phyloP scores from a whole-genome alignment of 2,113 vertebrate genomes.

The Anser cygnoides region DNA sequence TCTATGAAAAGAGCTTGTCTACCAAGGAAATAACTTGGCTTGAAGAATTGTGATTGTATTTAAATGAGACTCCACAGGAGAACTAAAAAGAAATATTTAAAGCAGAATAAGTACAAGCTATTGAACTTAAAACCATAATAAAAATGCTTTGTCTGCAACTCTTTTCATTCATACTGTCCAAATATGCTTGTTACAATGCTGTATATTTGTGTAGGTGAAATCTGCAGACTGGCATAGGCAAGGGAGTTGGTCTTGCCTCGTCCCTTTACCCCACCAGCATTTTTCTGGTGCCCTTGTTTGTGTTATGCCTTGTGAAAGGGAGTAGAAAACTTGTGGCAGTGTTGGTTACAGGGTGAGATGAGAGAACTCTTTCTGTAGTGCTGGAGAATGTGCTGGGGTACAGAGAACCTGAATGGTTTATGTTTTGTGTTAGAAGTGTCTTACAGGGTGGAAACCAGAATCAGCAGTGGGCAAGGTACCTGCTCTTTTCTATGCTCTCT shows the following conservation, averaged over 20 bases:
- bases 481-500: background rate
- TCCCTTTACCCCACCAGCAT: background rate
- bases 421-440: background rate
- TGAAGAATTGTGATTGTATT: background rate
- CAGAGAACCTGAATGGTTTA: background rate
- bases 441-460: background rate
- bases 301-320: fast-evolving
- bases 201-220: background rate
- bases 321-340: background rate
- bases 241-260: background rate
- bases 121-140: background rate
- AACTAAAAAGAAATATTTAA: background rate
- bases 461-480: background rate
- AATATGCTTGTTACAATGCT: background rate
- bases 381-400: background rate
- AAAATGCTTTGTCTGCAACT: background rate
- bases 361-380: background rate
- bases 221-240: background rate
- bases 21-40: background rate
- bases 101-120: background rate
- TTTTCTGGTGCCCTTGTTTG: background rate
- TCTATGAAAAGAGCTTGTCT: conserved; percentile 13
- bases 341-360: fast-evolving
- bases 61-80: background rate
- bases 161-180: background rate